Percentiles rank a stretch among this genome's conserved stretches.
Conservation (phyloP, 2,888 invertebrate species). For the Tricholauxania praeusta region DNA sequence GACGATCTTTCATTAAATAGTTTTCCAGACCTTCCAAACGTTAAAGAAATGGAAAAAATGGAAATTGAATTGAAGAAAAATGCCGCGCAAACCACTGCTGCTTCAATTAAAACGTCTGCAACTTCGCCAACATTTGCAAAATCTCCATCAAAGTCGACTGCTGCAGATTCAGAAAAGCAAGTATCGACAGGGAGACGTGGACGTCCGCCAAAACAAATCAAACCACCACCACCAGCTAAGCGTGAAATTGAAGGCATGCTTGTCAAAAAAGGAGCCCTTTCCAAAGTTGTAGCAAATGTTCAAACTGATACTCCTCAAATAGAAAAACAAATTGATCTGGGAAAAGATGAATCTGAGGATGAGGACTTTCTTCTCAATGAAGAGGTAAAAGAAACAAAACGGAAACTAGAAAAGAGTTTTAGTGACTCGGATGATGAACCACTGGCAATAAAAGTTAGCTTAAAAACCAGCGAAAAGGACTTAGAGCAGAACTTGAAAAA, state of each 20-base stretch:
- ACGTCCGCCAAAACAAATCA: slow-evolving; percentile 56
- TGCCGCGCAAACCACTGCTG: slow-evolving; percentile 51
- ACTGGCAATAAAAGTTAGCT: slow-evolving; percentile 71
- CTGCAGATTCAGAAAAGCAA: slow-evolving; percentile 41
- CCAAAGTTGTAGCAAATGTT: slow-evolving; percentile 51
- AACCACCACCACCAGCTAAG: slow-evolving; percentile 48
- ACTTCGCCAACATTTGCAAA: slow-evolving; percentile 34
- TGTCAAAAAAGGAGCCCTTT: slow-evolving; percentile 61
- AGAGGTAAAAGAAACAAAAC: slow-evolving; percentile 62
- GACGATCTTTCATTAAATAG: slow-evolving; percentile 76
- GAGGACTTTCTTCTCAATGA: slow-evolving; percentile 63
- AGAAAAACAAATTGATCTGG: slow-evolving; percentile 19
- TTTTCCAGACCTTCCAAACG: slow-evolving; percentile 77
- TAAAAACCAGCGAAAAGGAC: slow-evolving; percentile 55
- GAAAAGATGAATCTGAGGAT: slow-evolving; percentile 59
- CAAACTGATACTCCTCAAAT: slow-evolving; percentile 42
- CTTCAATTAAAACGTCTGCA: slow-evolving; percentile 24
- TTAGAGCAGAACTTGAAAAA: slow-evolving; percentile 45
- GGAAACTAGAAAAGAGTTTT: slow-evolving; percentile 69
- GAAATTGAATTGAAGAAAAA: slow-evolving; percentile 71
- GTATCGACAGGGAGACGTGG: slow-evolving; percentile 50
- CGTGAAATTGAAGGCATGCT: slow-evolving; percentile 64
- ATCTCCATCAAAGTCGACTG: slow-evolving; percentile 18
- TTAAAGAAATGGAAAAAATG: slow-evolving; percentile 73
- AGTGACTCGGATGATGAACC: slow-evolving; percentile 78